Evolutionary conservation across 2,797 vertebrate genomes (phyloP), one percentile per base, ranked within the genome.

Genomic region (Eulemur albifrons): DNA sequence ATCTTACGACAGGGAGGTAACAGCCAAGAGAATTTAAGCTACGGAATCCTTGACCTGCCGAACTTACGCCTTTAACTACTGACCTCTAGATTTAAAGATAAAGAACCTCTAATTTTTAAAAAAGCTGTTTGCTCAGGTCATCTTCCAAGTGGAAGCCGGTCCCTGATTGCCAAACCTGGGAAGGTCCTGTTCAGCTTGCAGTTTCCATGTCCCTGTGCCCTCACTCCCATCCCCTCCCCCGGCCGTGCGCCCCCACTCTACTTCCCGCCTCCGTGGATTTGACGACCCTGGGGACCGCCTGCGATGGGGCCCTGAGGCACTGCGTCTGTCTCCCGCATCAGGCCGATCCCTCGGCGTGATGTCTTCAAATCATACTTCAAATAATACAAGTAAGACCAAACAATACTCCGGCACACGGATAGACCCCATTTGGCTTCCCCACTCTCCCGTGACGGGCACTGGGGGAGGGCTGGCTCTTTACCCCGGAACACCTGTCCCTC

Each of bases 371-470:
- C 5, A 6, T 40, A 40, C 40, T 40, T 40, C 40, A 40, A 40
- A 7, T 40, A 40, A 40, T 40, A 40, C 40, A 40, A 40, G 6
- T 40, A 48, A 38, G 67, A 70, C n/a, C 17, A n/a, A 38, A 23
- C 4, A 0, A 32, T 9, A 32, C 2, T n/a, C 80, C 43, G 2
- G 2, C 0, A 27, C 3, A 30, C 0, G 69, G 30, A 27, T 0
- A 40, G 4, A n/a, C 2, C 0, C 12, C 27, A 2, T 20, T 18
- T 18, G 0, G 2, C 5, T 32, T 20, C 25, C 13, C 43, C 23
- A 0, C 10, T 48, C 6, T 5, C 40, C 23, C 0, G 2, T 35
- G 32, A 77, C 2, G 6, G 75, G 32, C 48, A 14, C 20, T 21
- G 23, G 48, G 6, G n/a, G n/a, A 67, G 32, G 65, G 20, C 45